These are phyloP conservation scores for Spongilla lacustris DNA, from an alignment of 37 sponge, comb jelly and placozoan genomes.

Conservation along the genomic window DNA sequence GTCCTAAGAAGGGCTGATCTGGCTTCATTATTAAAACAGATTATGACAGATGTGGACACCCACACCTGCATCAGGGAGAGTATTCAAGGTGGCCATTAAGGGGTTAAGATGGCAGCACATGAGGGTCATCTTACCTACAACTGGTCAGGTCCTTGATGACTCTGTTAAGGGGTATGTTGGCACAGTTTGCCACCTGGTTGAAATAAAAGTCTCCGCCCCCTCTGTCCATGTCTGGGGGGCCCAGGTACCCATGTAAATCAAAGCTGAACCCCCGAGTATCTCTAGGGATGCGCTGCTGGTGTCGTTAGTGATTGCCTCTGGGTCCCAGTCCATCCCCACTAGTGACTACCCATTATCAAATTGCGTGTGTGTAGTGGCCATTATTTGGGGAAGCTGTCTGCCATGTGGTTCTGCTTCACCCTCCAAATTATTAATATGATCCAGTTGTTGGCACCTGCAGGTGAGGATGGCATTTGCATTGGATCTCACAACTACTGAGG, in stretches of 20 bases:
- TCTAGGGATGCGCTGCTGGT: neutral
- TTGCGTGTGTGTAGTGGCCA: no score
- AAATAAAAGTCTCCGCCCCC: slow-evolving; percentile 52
- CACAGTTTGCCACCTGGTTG: slow-evolving; percentile 71
- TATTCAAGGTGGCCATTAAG: neutral
- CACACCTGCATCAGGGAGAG: neutral
- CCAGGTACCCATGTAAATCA: slow-evolving; percentile 48
- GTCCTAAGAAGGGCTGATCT: slow-evolving; percentile 84
- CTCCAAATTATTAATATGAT: no score
- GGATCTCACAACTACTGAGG: no score
- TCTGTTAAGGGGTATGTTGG: slow-evolving; percentile 33
- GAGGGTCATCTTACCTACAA: neutral
- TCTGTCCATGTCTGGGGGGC: slow-evolving; percentile 22
- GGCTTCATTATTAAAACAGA: slow-evolving; percentile 84
- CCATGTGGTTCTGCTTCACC: no score
- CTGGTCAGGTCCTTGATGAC: slow-evolving; percentile 31
- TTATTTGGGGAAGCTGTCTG: no score
- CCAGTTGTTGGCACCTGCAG: no score
- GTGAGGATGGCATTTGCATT: no score
- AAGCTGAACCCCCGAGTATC: slow-evolving; percentile 28
- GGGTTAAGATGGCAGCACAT: no score
- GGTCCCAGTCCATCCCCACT: no score
- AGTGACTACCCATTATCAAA: no score
- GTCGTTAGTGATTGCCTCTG: no score
- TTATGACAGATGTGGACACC: slow-evolving; percentile 41